phyloP scores from a whole-genome alignment of 2,888 invertebrate species.

The Lasioglossum marginatum region DNA sequence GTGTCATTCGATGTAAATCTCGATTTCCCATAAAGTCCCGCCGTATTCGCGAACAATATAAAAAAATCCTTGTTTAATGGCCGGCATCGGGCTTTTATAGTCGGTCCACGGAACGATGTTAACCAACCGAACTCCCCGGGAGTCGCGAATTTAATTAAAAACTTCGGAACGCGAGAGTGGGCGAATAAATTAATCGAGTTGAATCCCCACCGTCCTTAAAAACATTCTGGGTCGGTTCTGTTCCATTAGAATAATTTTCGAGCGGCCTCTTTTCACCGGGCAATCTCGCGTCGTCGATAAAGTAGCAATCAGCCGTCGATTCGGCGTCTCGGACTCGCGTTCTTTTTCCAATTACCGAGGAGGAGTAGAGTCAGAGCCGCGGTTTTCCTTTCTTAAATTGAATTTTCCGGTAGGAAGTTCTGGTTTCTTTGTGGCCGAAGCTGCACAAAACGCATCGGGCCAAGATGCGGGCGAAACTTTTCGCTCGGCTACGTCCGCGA shows the following conservation, averaged over 20 bases:
- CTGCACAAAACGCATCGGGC: neutral
- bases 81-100: neutral
- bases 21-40: neutral
- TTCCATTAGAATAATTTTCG: neutral
- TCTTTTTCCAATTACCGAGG: neutral
- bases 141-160: neutral
- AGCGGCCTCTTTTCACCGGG: neutral
- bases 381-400: neutral
- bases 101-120: neutral
- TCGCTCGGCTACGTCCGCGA: neutral
- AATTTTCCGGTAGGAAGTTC: neutral
- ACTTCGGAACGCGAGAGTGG: neutral
- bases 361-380: neutral
- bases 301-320: neutral
- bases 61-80: neutral
- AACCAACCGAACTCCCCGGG: neutral
- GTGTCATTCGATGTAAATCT: neutral
- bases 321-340: neutral
- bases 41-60: neutral
- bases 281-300: neutral
- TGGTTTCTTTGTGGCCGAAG: neutral
- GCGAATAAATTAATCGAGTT: neutral
- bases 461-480: neutral
- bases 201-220: neutral
- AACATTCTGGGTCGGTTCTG: neutral